Evolutionary conservation across 2,888 invertebrate species (phyloP), one percentile per base, ranked within the genome.

Genomic region (Strigamia crassipes): DNA sequence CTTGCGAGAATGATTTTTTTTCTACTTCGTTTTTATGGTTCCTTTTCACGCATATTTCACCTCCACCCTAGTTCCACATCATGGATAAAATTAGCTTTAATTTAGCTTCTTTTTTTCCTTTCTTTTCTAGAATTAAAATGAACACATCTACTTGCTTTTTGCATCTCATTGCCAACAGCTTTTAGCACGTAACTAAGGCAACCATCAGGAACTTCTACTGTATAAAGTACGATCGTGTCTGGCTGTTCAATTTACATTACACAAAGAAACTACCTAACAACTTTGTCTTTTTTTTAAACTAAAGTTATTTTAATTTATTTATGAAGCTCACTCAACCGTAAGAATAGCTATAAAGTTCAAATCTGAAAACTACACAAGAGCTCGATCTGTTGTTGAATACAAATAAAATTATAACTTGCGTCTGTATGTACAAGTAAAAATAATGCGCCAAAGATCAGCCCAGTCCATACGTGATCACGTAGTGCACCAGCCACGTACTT

Each of bases 41-140:
- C 73, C 23, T 73, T 73, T 73, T 73, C 73, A 73, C 73, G 73
- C 73, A 73, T 27, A 73, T 73, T 73, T 73, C 73, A 31, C 73
- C 73, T 31, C 73, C 73, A n/a, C 73, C 73, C 73, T 73, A 31
- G 5, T 15, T 12, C 13, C 27, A 27, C 12, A 31, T 73, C 31
- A 31, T 73, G 73, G 73, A 31, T 73, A 73, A 73, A 73, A 73
- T 31, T 73, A 73, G 73, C 73, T 31, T 73, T 73, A 73, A 31
- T 73, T 73, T 73, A 27, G 27, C 56, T 15, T 18, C 56, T 56
- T 56, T 56, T 56, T 18, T n/a, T 5, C n/a, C n/a, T n/a, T n/a
- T 18, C 18, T 56, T 18, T 56, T 73, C 1, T 73, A 12, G 27
- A 73, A 66, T 23, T 23, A 23, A 31, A 73, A 73, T 18, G n/a